phyloP scores from a whole-genome alignment of 2,113 vertebrate genomes.

The Antechinus flavipes region DNA sequence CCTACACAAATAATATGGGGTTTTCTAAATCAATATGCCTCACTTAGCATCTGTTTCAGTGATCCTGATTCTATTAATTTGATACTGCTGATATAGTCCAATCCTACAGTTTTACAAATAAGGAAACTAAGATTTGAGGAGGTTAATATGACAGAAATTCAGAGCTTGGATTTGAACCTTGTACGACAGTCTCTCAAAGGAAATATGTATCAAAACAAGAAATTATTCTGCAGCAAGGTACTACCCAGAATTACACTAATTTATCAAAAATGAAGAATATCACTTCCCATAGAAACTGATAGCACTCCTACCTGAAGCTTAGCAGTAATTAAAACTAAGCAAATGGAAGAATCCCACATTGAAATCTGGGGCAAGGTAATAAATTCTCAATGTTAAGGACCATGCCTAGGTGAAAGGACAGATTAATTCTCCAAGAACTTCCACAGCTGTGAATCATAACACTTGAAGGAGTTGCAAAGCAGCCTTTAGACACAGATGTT shows the following conservation, averaged over 20 bases:
- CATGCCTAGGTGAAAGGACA: too few relatives aligned
- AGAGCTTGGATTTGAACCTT: neutral
- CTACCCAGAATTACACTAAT: conserved; percentile 16
- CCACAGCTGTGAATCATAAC: too few relatives aligned
- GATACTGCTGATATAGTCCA: neutral
- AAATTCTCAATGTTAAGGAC: neutral
- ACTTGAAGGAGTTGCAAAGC: too few relatives aligned
- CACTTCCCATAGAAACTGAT: neutral
- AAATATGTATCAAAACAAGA: neutral
- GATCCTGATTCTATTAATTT: neutral
- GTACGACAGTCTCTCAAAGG: neutral
- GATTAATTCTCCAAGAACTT: too few relatives aligned
- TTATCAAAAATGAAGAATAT: conserved; percentile 15
- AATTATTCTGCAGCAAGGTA: neutral
- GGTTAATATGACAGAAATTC: neutral
- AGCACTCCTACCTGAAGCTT: neutral
- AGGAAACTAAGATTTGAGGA: conserved; percentile 42
- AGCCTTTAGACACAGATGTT: too few relatives aligned
- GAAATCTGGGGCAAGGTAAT: neutral
- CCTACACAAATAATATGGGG: neutral
- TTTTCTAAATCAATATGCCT: neutral
- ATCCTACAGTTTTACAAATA: neutral
- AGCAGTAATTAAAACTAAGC: neutral
- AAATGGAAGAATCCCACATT: neutral
- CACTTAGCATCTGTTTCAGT: neutral